Conservation (phyloP, 1,140 invertebrate species). For the Solenopsis invicta region DNA sequence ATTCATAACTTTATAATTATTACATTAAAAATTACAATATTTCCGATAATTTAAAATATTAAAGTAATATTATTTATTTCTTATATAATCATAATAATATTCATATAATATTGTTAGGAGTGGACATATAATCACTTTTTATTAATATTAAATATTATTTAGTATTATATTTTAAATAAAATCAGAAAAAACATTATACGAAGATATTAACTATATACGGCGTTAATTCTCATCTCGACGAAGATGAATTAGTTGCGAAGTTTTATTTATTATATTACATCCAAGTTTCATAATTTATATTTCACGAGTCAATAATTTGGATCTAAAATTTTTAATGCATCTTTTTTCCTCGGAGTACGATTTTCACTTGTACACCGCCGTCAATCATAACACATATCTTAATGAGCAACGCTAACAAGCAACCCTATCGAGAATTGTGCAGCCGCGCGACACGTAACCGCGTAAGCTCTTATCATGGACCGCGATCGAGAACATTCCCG, state of each 20-base stretch:
- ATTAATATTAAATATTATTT: too few relatives aligned
- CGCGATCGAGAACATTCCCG: slow-evolving; percentile 43
- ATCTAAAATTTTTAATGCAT: background rate
- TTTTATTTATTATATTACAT: background rate
- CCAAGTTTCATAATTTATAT: background rate
- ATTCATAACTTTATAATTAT: too few relatives aligned
- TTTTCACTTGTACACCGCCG: background rate
- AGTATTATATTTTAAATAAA: too few relatives aligned
- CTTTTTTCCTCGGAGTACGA: background rate
- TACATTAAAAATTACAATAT: too few relatives aligned
- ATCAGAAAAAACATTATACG: background rate
- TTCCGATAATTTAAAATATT: too few relatives aligned
- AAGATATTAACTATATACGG: background rate
- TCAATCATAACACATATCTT: slow-evolving; percentile 22
- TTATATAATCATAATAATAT: too few relatives aligned
- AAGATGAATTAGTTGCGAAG: background rate
- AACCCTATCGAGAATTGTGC: slow-evolving; percentile 9
- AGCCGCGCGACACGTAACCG: background rate
- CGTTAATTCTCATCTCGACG: background rate
- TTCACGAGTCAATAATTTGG: background rate
- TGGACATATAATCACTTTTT: too few relatives aligned
- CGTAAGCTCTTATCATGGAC: slow-evolving; percentile 5
- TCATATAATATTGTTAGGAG: too few relatives aligned
- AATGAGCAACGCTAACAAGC: background rate
- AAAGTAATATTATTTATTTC: too few relatives aligned